These are phyloP conservation scores for Sylvilagus floridanus DNA, from an alignment of 2,797 vertebrate genomes.

Conservation along the genomic window DNA sequence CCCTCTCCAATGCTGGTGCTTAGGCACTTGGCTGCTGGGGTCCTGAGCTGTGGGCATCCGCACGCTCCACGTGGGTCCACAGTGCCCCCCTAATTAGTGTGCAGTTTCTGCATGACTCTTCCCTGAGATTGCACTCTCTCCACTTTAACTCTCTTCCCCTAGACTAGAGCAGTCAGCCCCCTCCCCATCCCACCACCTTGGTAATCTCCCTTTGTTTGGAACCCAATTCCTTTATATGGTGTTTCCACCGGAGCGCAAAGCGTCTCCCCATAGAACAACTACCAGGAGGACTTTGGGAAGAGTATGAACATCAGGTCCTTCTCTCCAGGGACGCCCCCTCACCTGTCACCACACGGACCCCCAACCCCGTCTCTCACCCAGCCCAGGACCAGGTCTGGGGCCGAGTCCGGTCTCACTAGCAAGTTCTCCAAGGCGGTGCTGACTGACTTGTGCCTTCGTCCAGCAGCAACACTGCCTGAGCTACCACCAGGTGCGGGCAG, in stretches of 20 bases:
- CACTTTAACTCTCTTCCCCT: too few relatives aligned
- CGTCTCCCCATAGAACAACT: not conserved
- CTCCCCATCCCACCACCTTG: too few relatives aligned
- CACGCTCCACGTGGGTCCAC: too few relatives aligned
- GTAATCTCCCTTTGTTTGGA: not conserved
- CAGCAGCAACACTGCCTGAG: not conserved
- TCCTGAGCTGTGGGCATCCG: too few relatives aligned
- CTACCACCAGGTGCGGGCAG: not conserved
- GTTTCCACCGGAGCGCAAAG: not conserved
- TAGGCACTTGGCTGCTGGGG: too few relatives aligned
- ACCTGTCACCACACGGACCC: too few relatives aligned
- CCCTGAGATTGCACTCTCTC: too few relatives aligned
- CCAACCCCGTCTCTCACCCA: not conserved
- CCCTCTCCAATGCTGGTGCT: too few relatives aligned
- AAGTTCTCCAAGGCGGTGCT: not conserved
- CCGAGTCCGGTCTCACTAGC: not conserved
- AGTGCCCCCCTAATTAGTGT: too few relatives aligned
- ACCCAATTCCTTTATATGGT: not conserved
- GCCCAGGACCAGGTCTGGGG: accelerated
- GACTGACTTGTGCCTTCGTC: too few relatives aligned
- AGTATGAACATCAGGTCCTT: not conserved
- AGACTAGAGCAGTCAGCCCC: too few relatives aligned
- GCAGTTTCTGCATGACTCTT: too few relatives aligned
- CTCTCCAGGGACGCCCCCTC: not conserved
- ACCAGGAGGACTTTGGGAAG: not conserved